Evolutionary conservation across 2,797 vertebrate genomes (phyloP), one percentile per base, ranked within the genome.

Genomic region (Sylvilagus floridanus): DNA sequence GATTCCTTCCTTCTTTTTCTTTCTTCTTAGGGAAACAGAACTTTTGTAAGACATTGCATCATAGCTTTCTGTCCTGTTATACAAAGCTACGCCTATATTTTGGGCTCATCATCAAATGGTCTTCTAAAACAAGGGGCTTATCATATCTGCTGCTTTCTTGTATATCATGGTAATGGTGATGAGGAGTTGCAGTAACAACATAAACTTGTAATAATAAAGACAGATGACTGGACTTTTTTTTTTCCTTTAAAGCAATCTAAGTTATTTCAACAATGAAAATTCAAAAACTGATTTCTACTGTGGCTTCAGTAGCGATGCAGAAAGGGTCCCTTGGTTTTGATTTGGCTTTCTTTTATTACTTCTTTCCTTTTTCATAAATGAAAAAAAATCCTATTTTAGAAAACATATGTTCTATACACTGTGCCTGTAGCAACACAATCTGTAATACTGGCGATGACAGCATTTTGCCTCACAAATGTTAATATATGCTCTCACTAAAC

Each of bases 21-120:
- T 57, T 57, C 54, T 57, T 65, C 35, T 17, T 42, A 3, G 82
- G 37, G 83, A 90, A 93, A n/a, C 4, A 92, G 0, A 28, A 12
- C 17, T 47, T 52, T n/a, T 96, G 96, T 54, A 26, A 95, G 94
- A 0, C 79, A 91, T 69, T 72, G 21, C 0, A 71, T 92, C 79
- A 7, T 82, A 62, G 94, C 95, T 47, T 62, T 66, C 19, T 3
- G 54, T 57, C 77, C 50, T 5, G 0, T 24, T 19, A 88, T 30
- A 57, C 0, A 4, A 26, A 97, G 94, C 95, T 24, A 14, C 19
- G 77, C 92, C 0, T 62, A 73, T 78, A 87, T 97, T 97, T 96
- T 83, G 96, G 97, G 95, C 26, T 92, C 16, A 97, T 30, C 96
- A 96, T 86, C 91, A 60, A 90, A 76, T 13, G n/a, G 26, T 84